Conservation (phyloP, 2,888 invertebrate species). For the Euplagia quadripunctaria region DNA sequence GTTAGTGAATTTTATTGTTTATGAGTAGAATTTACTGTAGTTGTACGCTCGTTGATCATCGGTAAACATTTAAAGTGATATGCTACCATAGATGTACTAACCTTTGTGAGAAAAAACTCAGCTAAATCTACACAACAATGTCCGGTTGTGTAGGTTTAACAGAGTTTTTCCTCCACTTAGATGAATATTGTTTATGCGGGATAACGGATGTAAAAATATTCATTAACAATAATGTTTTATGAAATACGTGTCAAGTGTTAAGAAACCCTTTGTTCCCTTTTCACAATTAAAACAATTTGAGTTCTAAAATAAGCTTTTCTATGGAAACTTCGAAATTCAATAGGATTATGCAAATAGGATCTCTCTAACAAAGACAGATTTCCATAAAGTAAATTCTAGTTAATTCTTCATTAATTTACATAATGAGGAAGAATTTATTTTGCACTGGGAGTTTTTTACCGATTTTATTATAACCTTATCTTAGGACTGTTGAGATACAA, state of each 20-base stretch:
- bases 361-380: neutral
- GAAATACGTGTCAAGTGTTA: neutral
- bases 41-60: too few species aligned
- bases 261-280: neutral
- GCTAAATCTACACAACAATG: too few species aligned
- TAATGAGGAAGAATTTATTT: neutral
- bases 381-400: neutral
- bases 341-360: conserved; percentile 3
- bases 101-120: too few species aligned
- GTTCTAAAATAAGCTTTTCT: neutral
- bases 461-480: neutral
- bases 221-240: neutral
- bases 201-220: neutral
- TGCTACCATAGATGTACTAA: too few species aligned
- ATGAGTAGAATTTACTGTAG: too few species aligned
- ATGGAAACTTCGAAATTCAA: conserved; percentile 1
- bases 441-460: neutral
- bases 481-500: neutral
- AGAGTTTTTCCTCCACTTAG: neutral
- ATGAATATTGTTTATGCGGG: neutral
- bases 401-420: neutral
- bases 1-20: too few species aligned
- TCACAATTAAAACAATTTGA: neutral
- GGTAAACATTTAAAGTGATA: too few species aligned
- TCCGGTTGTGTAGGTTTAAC: too few species aligned